Base-by-base conservation (phyloP, 2,888 invertebrate genomes). In the Tanypteryx hageni region DNA sequence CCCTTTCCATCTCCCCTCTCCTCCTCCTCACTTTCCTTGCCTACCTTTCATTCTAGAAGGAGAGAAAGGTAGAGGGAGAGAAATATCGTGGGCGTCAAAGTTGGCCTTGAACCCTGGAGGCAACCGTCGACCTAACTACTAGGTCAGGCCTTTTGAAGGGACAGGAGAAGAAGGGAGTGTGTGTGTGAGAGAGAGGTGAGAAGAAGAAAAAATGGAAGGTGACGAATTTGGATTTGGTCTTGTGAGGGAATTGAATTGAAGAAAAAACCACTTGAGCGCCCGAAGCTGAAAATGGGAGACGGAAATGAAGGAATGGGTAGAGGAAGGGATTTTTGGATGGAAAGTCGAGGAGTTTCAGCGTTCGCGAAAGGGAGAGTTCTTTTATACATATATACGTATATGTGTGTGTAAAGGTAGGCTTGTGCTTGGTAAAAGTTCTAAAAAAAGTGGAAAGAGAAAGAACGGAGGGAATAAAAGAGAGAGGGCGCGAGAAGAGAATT, bases 71-170 rank as follows among this genome's bases (percentile, higher is more conserved):
- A 22, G 76, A 22, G 14, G 10, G 76, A 18, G n/a, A 27, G 11
- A 18, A 27, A n/a, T 10, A 16, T 58, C 13, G 61, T 22, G 27
- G 31, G 31, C 61, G 22, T 27, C 16, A 64, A 44, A 68, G 89
- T 44, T 64, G 89, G 89, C 89, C 89, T 89, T 89, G 89, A 89
- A 89, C 89, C 64, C 89, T 64, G 68, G 68, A 68, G 89, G 68
- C 89, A 89, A 89, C 64, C 86, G 86, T 14, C 59, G 86, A 61
- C 61, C 89, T 13, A 58, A 89, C 44, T 89, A 64, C 89, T 89
- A 89, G 89, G 89, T 89, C 89, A 89, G 89, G 89, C 86, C 61
- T 86, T 61, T 64, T 31, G n/a, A 64, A 89, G 56, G 64, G 68
- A 61, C 18, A 8, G 0, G 56, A n/a, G 10, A 44, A 31, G 13